Percentiles rank a stretch among this genome's conserved stretches.
Evolutionary conservation across 2,888 invertebrate genomes (phyloP).

Genomic region (Lochmaea capreae): DNA sequence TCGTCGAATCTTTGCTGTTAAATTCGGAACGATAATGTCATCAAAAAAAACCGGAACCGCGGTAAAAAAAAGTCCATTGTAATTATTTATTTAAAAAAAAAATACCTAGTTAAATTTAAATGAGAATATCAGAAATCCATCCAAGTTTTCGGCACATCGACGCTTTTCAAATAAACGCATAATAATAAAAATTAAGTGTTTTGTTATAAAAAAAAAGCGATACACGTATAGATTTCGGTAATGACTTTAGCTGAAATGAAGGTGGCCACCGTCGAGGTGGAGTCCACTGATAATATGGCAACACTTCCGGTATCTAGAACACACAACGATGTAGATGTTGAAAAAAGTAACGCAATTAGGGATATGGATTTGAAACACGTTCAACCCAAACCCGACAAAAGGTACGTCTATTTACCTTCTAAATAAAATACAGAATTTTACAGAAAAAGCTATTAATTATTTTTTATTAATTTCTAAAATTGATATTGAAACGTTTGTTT

Average conservation of each 20-base stretch:
- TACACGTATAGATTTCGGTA: conserved; percentile 10
- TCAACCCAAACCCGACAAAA: conserved; percentile 85
- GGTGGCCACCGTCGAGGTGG: conserved; percentile 89
- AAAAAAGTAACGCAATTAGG: conserved; percentile 86
- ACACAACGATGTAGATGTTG: conserved; percentile 76
- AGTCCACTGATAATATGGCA: conserved; percentile 89
- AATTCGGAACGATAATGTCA: conserved; percentile 17
- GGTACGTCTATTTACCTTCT: conserved; percentile 67
- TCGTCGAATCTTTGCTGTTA: conserved; percentile 18
- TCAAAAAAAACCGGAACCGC: conserved; percentile 23
- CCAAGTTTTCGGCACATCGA: conserved; percentile 24
- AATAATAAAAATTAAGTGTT: conserved; percentile 37
- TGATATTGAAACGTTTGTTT: too few species aligned
- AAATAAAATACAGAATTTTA: neutral
- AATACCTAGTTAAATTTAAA: conserved; percentile 16
- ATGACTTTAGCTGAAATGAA: conserved; percentile 84
- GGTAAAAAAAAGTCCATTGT: neutral
- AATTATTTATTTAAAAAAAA: neutral
- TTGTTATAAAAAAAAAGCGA: neutral
- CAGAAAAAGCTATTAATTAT: too few species aligned
- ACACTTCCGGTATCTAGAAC: conserved; percentile 87
- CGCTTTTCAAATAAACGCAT: conserved; percentile 17
- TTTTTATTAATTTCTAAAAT: too few species aligned
- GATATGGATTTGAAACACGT: conserved; percentile 90
- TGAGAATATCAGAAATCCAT: conserved; percentile 23